Conservation (phyloP, 1,140 invertebrate genomes). For the Stegodyphus mimosarum region DNA sequence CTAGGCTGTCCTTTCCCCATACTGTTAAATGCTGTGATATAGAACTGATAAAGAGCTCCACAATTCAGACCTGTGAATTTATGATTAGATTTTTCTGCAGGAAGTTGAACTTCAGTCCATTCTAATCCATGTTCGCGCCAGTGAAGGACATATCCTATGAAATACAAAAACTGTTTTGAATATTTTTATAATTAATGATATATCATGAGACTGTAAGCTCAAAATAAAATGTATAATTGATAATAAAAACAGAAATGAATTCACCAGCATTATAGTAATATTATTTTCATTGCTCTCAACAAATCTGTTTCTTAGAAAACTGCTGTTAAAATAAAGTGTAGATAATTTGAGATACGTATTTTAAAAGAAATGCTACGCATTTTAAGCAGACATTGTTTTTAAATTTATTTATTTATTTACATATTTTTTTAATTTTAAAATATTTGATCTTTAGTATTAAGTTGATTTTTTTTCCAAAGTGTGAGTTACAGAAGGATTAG, state of each 20-base stretch:
- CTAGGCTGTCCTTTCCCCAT: slow-evolving; percentile 88
- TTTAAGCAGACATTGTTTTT: no score
- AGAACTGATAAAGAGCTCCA: slow-evolving; percentile 86
- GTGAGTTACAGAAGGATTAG: no score
- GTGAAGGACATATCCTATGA: slow-evolving; percentile 40
- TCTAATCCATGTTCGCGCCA: slow-evolving; percentile 46
- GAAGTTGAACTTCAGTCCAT: slow-evolving; percentile 51
- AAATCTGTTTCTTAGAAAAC: no score
- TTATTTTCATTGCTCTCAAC: neutral
- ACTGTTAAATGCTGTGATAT: slow-evolving; percentile 87
- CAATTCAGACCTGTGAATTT: slow-evolving; percentile 80
- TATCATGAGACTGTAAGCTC: neutral
- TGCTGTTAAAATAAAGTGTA: no score
- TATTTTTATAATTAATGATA: neutral
- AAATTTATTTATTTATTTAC: no score
- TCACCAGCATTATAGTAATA: neutral
- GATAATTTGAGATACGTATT: no score
- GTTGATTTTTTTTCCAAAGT: no score
- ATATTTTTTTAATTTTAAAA: no score
- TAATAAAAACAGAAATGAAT: neutral
- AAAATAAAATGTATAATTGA: neutral
- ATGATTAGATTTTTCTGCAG: slow-evolving; percentile 76
- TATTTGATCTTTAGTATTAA: no score
- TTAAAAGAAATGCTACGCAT: no score
- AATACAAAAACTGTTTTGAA: neutral